Conservation (phyloP, 2,797 vertebrate genomes). For the Labeo calbasu region DNA sequence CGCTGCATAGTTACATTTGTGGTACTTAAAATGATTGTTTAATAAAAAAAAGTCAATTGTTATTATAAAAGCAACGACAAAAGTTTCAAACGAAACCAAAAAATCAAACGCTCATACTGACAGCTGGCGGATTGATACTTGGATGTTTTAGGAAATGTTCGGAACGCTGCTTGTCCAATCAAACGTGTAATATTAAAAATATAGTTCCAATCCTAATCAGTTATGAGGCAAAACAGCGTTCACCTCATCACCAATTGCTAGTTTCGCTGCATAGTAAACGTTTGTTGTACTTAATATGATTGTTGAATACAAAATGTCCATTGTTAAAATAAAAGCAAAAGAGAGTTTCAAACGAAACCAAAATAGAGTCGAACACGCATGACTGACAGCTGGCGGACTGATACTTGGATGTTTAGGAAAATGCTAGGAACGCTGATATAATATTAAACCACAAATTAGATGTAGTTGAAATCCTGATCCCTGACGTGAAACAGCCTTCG, state of each 20-base stretch:
- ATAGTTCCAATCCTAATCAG: too few species aligned
- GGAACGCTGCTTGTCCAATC: too few species aligned
- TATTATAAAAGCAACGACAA: too few species aligned
- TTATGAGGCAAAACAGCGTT: not conserved
- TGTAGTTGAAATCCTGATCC: not conserved
- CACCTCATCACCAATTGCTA: not conserved
- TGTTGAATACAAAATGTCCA: not conserved
- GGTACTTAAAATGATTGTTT: too few species aligned
- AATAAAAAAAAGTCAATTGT: too few species aligned
- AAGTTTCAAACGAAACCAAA: too few species aligned
- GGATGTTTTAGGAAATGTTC: too few species aligned
- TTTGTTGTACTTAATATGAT: too few species aligned
- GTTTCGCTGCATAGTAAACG: not conserved
- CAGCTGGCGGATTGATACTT: too few species aligned
- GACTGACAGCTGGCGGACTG: not conserved
- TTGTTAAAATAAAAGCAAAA: not conserved
- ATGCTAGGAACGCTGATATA: not conserved
- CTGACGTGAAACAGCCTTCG: not conserved
- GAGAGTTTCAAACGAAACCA: not conserved
- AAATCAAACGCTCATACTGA: too few species aligned
- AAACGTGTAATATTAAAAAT: too few species aligned
- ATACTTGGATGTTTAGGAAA: not conserved
- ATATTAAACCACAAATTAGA: not conserved
- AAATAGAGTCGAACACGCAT: not conserved
- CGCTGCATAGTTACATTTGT: too few species aligned